Evolutionary conservation across 2,113 vertebrate genomes (phyloP).

Genomic region (Scalopus aquaticus): DNA sequence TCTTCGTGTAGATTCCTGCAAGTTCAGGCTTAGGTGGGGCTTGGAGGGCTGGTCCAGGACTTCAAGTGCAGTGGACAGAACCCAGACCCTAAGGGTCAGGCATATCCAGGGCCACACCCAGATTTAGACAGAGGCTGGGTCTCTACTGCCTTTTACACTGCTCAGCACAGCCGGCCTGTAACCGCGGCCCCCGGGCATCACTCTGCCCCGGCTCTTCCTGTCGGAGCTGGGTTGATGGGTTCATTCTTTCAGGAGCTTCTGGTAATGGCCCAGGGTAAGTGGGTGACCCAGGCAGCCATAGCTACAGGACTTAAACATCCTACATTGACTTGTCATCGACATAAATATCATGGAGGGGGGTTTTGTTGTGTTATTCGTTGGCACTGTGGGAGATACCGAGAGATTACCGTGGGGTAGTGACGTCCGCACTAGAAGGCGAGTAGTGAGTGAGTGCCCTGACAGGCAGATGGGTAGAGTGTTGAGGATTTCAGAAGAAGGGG

Average conservation of each 20-base stretch:
- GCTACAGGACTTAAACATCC: no score
- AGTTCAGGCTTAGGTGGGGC: not conserved
- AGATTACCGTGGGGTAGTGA: not conserved
- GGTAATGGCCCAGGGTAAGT: not conserved
- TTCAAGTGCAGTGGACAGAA: not conserved
- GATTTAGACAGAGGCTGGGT: not conserved
- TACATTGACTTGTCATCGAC: not conserved
- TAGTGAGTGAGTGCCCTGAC: not conserved
- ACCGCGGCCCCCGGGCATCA: rapidly evolving
- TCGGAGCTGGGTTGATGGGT: not conserved
- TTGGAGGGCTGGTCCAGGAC: not conserved
- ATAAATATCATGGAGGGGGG: not conserved
- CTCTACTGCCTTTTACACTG: not conserved
- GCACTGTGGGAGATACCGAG: rapidly evolving
- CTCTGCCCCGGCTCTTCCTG: not conserved
- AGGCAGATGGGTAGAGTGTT: not conserved
- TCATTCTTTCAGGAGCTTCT: not conserved
- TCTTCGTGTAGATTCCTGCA: rapidly evolving
- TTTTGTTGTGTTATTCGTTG: not conserved
- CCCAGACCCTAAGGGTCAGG: not conserved
- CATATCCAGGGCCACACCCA: not conserved
- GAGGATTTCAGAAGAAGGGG: not conserved
- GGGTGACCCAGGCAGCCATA: not conserved
- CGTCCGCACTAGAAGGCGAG: not conserved
- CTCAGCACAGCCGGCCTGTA: not conserved